These are phyloP conservation scores for Macaria liturata DNA, from an alignment of 2,888 invertebrate genomes.

Conservation along the genomic window DNA sequence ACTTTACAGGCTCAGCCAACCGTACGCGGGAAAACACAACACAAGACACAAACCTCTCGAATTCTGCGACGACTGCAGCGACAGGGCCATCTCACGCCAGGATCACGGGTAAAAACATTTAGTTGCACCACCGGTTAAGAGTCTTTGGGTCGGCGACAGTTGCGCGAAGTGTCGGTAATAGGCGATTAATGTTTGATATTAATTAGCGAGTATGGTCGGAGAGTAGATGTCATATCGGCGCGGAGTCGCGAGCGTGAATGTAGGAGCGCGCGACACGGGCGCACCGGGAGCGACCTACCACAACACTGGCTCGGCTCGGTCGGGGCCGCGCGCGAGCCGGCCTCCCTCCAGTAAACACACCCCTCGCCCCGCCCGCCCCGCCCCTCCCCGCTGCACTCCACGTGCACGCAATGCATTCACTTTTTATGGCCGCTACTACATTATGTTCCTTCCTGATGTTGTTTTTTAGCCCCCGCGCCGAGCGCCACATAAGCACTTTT, in stretches of 20 bases:
- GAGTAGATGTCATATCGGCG: constrained; percentile 65
- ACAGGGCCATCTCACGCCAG: constrained; percentile 83
- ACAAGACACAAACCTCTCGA: constrained; percentile 75
- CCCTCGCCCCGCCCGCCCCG: constrained; percentile 64
- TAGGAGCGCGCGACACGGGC: constrained; percentile 59
- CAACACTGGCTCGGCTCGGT: constrained; percentile 76
- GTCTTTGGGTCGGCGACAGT: constrained; percentile 31
- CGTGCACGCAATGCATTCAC: constrained; percentile 80
- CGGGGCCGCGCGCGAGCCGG: constrained; percentile 54
- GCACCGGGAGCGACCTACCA: constrained; percentile 84
- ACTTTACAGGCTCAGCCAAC: constrained; percentile 53
- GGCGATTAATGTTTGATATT: background rate
- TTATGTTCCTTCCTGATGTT: constrained; percentile 75
- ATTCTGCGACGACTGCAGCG: constrained; percentile 83
- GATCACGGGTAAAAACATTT: constrained; percentile 73
- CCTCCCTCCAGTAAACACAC: constrained; percentile 76
- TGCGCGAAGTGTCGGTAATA: background rate
- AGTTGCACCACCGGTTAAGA: constrained; percentile 55
- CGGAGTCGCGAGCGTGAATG: constrained; percentile 69
- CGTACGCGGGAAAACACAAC: constrained; percentile 39
- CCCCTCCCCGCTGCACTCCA: constrained; percentile 65
- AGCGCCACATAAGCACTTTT: constrained; percentile 80
- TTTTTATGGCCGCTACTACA: constrained; percentile 79
- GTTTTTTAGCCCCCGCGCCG: constrained; percentile 71
- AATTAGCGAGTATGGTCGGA: constrained; percentile 13